Evolutionary conservation across 2,113 vertebrate species (phyloP), one percentile per base, ranked within the genome.

Genomic region (Engystomops pustulosus): DNA sequence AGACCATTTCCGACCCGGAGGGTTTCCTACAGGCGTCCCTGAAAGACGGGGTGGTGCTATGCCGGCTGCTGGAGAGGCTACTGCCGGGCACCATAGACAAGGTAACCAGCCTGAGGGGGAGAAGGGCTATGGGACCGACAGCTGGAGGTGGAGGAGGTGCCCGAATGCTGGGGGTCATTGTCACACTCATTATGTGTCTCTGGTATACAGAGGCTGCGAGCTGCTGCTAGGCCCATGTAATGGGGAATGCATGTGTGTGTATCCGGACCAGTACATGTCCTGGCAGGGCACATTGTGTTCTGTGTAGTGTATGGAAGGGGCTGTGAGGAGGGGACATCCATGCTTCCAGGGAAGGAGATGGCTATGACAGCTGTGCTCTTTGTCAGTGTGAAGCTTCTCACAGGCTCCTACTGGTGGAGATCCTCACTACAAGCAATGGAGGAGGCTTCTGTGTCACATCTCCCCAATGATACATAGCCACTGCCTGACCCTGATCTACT

Each of bases 1-100:
- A 98, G 87, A 98, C 91, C 90, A 94, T 98, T 87, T 95, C 96
- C 83, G 97, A 98, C 89, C 97, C 97, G 1, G 97, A 97, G 88
- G 96, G 94, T 12, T 98, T 98, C 86, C 89, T 98, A 90, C 97
- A 97, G 89, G 92, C 90, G 87, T 97, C 96, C 27, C 93, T 98
- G 72, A 96, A 92, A 86, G 97, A 98, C 90, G 97, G 97, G 85
- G 95, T 98, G 89, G 97, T 98, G 70, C 89, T 98, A 44, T 98
- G 97, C 88, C 88, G 94, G 88, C 93, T 98, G 89, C 92, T 98
- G 94, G 97, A 98, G 89, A 95, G 97, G 87, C 93, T 98, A 91
- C 95, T 96, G 80, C 97, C 97, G 79, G 96, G 97, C 25, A 94
- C 94, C 88, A 96, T 96, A 84, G 97, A 97, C 86, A 96, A 96